Evolutionary conservation across 2,797 vertebrate species (phyloP), one percentile per base, ranked within the genome.

Genomic region (Podargus strigoides): DNA sequence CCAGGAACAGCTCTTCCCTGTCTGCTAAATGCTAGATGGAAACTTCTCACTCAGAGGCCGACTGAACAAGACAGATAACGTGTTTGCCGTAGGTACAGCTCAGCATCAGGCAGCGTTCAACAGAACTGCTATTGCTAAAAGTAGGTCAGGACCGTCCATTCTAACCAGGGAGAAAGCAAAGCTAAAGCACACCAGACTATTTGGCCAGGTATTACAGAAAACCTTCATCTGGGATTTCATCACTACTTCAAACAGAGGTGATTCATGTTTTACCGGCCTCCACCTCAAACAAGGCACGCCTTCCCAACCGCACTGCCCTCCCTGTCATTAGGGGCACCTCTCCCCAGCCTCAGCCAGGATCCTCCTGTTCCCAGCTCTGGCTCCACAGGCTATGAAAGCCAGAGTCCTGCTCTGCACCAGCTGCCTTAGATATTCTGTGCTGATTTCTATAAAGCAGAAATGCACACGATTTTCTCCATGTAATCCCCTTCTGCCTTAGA

Each of bases 171-270:
- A 68, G 49, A 89, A 89, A 72, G 79, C n/a, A 87, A 91, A 84
- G 85, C 68, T 89, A 56, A 41, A 94, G 85, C 66, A 80, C 53
- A 27, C 58, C 85, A 92, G 92, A 75, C 73, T 81, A 21, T 85
- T 85, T 92, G 89, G 93, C 82, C 87, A 94, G 89, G 89, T 96
- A 92, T 87, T 95, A 94, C 75, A 97, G 93, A 95, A 95, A 96
- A 92, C 80, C 91, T 84, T 94, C 77, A 88, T 85, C 88, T 80
- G 83, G 87, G 85, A 86, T 96, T 96, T 96, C 93, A 94, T 95
- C 93, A 94, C 86, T 90, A 95, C 95, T 96, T 96, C 95, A 96
- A 96, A 96, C 94, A 96, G 83, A 44, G 7, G 2, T 95, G 95
- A 96, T 93, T 96, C 96, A 96, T 73, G 59, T 85, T 93, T 93